phyloP scores from a whole-genome alignment of 2,113 vertebrate genomes.

The Rattus rattus region DNA sequence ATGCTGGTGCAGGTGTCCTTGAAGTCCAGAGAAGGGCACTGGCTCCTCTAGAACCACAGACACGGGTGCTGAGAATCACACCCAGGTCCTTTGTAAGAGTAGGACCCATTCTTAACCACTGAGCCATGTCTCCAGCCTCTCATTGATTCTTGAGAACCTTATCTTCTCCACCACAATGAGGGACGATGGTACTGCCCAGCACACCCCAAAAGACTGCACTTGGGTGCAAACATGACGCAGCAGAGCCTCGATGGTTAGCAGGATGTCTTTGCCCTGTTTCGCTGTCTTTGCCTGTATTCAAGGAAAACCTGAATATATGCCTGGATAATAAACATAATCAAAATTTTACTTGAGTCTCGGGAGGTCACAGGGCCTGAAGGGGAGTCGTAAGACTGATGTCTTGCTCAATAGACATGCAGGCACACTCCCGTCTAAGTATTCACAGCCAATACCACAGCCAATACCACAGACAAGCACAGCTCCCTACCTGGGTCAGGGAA shows the following conservation, averaged over 20 bases:
- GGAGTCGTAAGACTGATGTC: background rate
- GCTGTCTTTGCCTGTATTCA: background rate
- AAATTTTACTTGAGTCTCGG: too few species aligned
- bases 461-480: background rate
- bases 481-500: background rate
- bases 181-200: background rate
- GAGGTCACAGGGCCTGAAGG: background rate
- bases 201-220: background rate
- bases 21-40: background rate
- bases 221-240: background rate
- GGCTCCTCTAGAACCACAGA: too few species aligned
- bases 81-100: background rate
- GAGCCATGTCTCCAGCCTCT: background rate
- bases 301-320: background rate
- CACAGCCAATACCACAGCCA: too few species aligned
- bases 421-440: background rate
- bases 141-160: background rate
- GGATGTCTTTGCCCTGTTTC: background rate
- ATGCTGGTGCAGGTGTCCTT: background rate
- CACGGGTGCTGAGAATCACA: background rate
- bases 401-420: background rate
- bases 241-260: background rate
- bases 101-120: background rate
- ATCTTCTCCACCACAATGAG: background rate
- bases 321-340: background rate